Evolutionary conservation across 1,140 invertebrate species (phyloP), one percentile per base, ranked within the genome.

Genomic region (Aphidius ervi): DNA sequence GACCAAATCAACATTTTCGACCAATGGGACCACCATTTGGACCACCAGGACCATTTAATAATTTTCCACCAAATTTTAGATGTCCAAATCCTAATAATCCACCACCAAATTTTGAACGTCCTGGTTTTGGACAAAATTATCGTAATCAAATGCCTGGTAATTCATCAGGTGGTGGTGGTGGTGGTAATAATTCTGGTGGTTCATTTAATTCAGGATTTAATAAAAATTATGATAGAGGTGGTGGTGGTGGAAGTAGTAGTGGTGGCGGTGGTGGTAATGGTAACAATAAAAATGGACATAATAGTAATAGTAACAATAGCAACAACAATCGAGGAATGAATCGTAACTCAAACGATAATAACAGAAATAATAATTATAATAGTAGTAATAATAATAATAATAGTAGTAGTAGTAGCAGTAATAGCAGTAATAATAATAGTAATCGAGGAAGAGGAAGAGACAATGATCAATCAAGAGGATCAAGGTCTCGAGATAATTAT

Each of bases 371-470:
- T 50, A 76, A 72, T 10, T 71, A 68, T 20, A 73, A 73, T 65
- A 68, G 77, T 5, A 72, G 72, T 9, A 68, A 75, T 58, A 73
- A 74, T 45, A 66, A 72, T 10, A 75, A 77, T n/a, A 69, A 68
- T 9, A 74, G 76, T 57, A 31, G 4, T 31, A 31, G 4, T 31
- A 76, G 71, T 49, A 71, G n/a, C n/a, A n/a, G 74, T 49, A 76
- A 72, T 65, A 73, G 52, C 68, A 72, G 74, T 49, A 71, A 67
- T n/a, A 73, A 71, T 50, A 76, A 72, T 10, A 72, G 67, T 20
- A 73, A 73, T 65, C 69, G 77, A 5, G 73, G 72, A 8, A 68
- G 76, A 59, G 74, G 75, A 46, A 66, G 73, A n/a, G 75, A 77
- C 16, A 69, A 68, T 9, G 75, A 77, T 57, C 66, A 65, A 23